phyloP scores from a whole-genome alignment of 2,113 vertebrate genomes.

The Otis tarda region DNA sequence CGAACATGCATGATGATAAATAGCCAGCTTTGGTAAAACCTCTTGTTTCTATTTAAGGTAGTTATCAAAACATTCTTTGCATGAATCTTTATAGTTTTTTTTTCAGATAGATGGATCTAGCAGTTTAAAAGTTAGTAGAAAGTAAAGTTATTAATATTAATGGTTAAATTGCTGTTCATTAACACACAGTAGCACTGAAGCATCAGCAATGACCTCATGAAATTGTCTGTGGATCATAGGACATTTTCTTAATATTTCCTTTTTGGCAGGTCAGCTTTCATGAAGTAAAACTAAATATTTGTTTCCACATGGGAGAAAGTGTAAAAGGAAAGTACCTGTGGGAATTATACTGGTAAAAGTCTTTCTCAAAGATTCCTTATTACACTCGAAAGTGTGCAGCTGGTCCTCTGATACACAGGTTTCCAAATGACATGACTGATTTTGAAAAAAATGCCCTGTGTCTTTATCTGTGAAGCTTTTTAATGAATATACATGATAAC shows the following conservation, averaged over 20 bases:
- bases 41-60: background rate
- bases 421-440: background rate
- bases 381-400: background rate
- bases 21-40: background rate
- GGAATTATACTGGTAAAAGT: background rate
- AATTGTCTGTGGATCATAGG: background rate
- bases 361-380: background rate
- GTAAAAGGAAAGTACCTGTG: constrained; percentile 22
- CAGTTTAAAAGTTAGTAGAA: background rate
- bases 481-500: background rate
- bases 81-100: background rate
- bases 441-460: background rate
- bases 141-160: background rate
- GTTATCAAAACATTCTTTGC: background rate
- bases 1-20: background rate
- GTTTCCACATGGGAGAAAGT: background rate
- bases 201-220: background rate
- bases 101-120: background rate
- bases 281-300: background rate
- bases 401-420: background rate
- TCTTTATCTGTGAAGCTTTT: background rate
- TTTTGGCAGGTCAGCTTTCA: background rate
- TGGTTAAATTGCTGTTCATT: background rate
- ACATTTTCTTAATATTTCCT: background rate
- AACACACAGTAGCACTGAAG: too few species aligned